Evolutionary conservation across 2,888 invertebrate genomes (phyloP), one percentile per base, ranked within the genome.

Genomic region (Apamea crenata): DNA sequence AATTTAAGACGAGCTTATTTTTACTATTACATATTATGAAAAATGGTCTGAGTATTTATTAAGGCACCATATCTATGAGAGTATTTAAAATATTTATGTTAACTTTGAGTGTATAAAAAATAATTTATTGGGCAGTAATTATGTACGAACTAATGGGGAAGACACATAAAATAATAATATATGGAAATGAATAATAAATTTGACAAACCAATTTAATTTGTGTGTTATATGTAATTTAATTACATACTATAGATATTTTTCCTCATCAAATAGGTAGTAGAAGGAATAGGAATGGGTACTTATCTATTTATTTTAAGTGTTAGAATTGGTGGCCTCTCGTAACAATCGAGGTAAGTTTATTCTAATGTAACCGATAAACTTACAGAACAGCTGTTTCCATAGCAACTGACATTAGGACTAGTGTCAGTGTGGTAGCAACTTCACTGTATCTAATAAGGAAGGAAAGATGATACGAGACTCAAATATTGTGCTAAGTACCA

Each of bases 1-100:
- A 82, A 81, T 78, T 76, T 80, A 86, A 84, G 75, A 77, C 85
- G 66, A 75, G 53, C 77, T 85, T 78, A 82, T 86, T 80, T 86
- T 74, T 83, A 86, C 18, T 72, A 66, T 74, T 76, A n/a, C n/a
- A n/a, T n/a, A 86, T 76, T 76, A 85, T 80, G 74, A 86, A 86
- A 82, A 74, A 86, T 80, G 53, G 29, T 36, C 73, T n/a, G 66
- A 53, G 16, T 67, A 66, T 83, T 83, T 77, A 79, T 81, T 75
- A 32, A 77, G 47, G 32, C 50, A 40, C 36, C 72, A 70, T 47
- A 77, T 74, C 50, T 74, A 63, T 71, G 32, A 36, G n/a, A 67
- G 63, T 53, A 61, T 75, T 56, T n/a, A 56, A 67, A 77, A 85
- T 82, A 82, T 82, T 82, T 74, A 77, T 67, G 59, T 8, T 66